phyloP scores from a whole-genome alignment of 2,113 vertebrate species.

The Hydrolagus affinis region DNA sequence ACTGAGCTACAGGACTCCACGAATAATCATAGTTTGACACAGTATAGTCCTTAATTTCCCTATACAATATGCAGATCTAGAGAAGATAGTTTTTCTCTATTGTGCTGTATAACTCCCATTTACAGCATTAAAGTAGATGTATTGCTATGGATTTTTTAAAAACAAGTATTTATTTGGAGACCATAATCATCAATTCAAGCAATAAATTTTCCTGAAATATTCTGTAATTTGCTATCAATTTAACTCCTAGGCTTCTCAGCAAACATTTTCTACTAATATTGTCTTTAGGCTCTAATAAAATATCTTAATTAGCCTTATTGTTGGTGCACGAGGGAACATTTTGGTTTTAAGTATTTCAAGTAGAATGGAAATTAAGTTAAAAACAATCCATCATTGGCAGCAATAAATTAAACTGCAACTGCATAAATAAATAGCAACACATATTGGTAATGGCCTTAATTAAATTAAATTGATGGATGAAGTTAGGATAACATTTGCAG shows the following conservation, averaged over 20 bases:
- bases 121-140: neutral
- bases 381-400: neutral
- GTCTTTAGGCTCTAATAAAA: slow-evolving; percentile 7
- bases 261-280: neutral
- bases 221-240: neutral
- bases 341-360: neutral
- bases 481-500: neutral
- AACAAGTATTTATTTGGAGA: slow-evolving; percentile 4
- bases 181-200: neutral
- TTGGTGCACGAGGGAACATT: neutral
- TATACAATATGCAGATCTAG: no score
- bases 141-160: neutral
- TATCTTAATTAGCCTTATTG: slow-evolving; percentile 6
- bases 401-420: neutral
- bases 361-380: slow-evolving; percentile 12
- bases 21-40: no score
- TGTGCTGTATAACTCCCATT: neutral
- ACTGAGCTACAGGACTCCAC: no score
- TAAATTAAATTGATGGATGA: neutral
- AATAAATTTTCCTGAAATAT: slow-evolving; percentile 9
- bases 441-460: neutral
- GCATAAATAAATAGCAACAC: neutral
- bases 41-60: no score
- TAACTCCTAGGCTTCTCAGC: neutral
- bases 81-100: no score